Percentiles rank a stretch among this genome's conserved stretches.
phyloP scores from a whole-genome alignment of 37 sponge, comb jelly and placozoan genomes.

The Oopsacas minuta region DNA sequence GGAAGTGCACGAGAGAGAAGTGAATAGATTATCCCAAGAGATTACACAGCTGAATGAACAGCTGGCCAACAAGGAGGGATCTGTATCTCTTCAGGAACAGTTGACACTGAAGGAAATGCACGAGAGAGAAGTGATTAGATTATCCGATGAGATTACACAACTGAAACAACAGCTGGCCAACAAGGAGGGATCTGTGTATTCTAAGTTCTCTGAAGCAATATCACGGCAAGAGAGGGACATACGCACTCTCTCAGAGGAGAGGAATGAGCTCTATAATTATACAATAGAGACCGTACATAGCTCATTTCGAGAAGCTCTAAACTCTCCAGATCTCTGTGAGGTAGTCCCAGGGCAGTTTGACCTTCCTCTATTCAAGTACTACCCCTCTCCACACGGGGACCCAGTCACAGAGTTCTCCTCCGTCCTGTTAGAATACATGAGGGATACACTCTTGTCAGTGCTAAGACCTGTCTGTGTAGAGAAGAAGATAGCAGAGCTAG shows the following conservation, averaged over 20 bases:
- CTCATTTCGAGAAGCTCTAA: neutral
- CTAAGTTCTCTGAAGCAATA: neutral
- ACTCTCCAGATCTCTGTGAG: neutral
- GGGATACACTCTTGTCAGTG: neutral
- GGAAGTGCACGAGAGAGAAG: neutral
- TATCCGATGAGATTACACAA: neutral
- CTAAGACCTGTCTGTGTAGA: neutral
- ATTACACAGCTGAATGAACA: neutral
- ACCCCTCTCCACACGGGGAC: neutral
- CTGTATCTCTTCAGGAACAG: neutral
- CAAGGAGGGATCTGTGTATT: neutral
- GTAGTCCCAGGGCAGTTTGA: neutral
- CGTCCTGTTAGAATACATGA: neutral
- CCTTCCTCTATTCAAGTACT: neutral
- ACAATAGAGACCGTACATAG: neutral
- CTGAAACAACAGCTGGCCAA: conserved; percentile 1
- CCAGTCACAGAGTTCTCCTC: neutral
- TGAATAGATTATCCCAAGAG: neutral
- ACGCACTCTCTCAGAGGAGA: neutral
- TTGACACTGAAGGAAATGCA: neutral
- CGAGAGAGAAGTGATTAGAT: neutral
- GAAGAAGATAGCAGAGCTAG: neutral
- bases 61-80: neutral
- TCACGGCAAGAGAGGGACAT: neutral
- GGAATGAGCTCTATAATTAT: neutral